Conservation (phyloP, 2,797 vertebrate genomes). For the Lepilemur septentrionalis region DNA sequence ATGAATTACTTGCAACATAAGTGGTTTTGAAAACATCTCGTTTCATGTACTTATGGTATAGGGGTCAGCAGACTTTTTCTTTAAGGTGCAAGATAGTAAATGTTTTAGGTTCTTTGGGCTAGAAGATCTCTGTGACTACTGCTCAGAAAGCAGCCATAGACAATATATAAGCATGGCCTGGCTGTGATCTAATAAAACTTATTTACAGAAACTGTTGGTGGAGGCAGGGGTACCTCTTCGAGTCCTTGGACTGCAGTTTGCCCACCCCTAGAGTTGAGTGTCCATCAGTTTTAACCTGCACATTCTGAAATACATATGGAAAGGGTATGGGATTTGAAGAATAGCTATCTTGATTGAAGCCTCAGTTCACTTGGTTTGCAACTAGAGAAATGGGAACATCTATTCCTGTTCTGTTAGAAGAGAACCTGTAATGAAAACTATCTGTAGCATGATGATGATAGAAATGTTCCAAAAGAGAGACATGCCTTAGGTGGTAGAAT, state of each 20-base stretch:
- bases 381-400: background rate
- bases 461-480: conserved; percentile 8
- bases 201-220: background rate
- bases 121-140: background rate
- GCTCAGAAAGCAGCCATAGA: background rate
- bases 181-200: background rate
- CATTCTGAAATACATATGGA: background rate
- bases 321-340: background rate
- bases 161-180: background rate
- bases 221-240: background rate
- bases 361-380: conserved; percentile 39
- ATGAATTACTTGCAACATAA: background rate
- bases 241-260: background rate
- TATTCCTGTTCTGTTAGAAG: background rate
- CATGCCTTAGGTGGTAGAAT: background rate
- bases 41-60: conserved; percentile 10
- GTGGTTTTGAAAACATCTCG: background rate
- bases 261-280: background rate
- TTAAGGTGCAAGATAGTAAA: background rate
- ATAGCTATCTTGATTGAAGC: background rate
- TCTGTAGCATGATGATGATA: background rate
- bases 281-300: background rate
- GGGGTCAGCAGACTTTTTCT: conserved; percentile 17
- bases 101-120: background rate
- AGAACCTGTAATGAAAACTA: background rate